phyloP scores from a whole-genome alignment of 2,113 vertebrate genomes.

The Probosciger aterrimus region DNA sequence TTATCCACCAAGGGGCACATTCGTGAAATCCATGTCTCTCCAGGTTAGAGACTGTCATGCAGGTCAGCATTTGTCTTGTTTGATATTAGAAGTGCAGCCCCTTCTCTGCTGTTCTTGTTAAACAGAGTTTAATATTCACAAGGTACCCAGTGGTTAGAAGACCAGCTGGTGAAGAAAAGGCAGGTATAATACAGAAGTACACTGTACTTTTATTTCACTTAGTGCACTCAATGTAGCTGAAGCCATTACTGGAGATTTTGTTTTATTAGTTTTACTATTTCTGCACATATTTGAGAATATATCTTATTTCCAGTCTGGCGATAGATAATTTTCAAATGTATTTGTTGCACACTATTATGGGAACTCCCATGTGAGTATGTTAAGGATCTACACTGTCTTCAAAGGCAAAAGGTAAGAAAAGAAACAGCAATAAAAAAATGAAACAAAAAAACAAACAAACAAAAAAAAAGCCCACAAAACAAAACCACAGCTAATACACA shows the following conservation, averaged over 20 bases:
- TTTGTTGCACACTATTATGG: background rate
- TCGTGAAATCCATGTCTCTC: background rate
- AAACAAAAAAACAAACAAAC: background rate
- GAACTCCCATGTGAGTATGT: accelerated
- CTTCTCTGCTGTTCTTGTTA: background rate
- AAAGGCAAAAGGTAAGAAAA: background rate
- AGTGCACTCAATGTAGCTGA: background rate
- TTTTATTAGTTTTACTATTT: background rate
- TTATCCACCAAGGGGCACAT: background rate
- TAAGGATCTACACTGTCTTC: background rate
- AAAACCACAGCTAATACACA: background rate
- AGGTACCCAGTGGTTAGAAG: background rate
- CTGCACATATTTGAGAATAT: background rate
- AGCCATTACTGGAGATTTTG: background rate
- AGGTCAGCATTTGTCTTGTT: background rate
- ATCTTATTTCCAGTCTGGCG: background rate
- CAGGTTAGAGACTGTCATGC: background rate
- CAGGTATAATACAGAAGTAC: background rate
- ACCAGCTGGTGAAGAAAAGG: background rate
- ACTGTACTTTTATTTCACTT: background rate
- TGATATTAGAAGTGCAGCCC: background rate
- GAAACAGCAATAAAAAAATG: background rate
- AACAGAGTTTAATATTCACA: background rate
- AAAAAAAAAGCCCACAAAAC: background rate
- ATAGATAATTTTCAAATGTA: background rate